These are phyloP conservation scores for Epinotia brunnichana DNA, from an alignment of 2,888 invertebrate genomes.

Conservation along the genomic window DNA sequence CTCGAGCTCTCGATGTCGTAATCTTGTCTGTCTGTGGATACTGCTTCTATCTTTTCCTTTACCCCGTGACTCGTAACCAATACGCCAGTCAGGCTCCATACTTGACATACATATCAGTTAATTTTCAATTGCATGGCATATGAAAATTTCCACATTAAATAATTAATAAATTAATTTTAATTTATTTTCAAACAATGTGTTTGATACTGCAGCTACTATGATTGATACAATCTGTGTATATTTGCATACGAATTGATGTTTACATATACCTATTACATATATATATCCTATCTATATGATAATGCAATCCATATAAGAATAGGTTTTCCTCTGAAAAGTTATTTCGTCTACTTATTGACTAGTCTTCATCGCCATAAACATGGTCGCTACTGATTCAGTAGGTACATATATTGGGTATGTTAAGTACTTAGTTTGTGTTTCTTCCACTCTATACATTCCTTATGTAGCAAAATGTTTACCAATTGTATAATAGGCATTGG, in stretches of 20 bases:
- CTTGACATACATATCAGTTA: conserved; percentile 45
- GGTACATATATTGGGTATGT: conserved; percentile 14
- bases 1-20: conserved; percentile 80
- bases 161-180: too few species aligned
- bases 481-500: conserved; percentile 5
- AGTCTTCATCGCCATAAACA: conserved; percentile 34
- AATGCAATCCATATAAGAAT: neutral
- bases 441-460: conserved; percentile 18
- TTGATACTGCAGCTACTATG: conserved; percentile 26
- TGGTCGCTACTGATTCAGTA: conserved; percentile 17
- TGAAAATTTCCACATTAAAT: conserved; percentile 59
- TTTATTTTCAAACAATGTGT: conserved; percentile 14
- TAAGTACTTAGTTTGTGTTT: conserved; percentile 17
- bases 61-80: conserved; percentile 59
- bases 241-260: conserved; percentile 36
- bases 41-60: conserved; percentile 72
- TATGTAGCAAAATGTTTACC: neutral
- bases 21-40: conserved; percentile 74
- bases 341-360: neutral
- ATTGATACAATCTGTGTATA: conserved; percentile 25
- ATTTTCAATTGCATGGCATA: conserved; percentile 62
- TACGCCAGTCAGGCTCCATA: conserved; percentile 33
- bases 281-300: neutral
- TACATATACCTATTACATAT: conserved; percentile 3
- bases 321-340: conserved; percentile 2